These are phyloP conservation scores for Cyanoramphus novaezelandiae DNA, from an alignment of 2,113 vertebrate species.

Conservation along the genomic window DNA sequence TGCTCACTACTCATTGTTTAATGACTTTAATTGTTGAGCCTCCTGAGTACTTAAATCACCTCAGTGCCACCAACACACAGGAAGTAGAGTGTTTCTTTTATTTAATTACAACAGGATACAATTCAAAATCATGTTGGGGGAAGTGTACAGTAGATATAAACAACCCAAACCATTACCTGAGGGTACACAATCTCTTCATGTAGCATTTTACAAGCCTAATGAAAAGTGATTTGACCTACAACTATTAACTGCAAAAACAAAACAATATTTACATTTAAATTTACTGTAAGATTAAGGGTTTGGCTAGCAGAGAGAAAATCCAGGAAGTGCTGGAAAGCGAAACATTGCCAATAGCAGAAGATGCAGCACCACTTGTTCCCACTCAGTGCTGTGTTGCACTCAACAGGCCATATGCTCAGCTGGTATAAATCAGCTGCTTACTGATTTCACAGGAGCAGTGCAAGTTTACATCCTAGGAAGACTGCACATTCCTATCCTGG, in stretches of 20 bases:
- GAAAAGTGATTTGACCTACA: conserved; percentile 62
- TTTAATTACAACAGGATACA: conserved; percentile 65
- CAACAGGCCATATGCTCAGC: not conserved
- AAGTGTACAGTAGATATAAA: conserved; percentile 59
- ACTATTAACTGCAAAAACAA: conserved; percentile 45
- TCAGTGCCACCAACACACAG: conserved; percentile 65
- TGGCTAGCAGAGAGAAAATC: conserved; percentile 2
- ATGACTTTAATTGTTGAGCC: conserved; percentile 57
- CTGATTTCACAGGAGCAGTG: not conserved
- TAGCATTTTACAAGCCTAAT: conserved; percentile 51
- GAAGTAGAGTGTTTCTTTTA: conserved; percentile 21
- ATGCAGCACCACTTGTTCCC: not conserved
- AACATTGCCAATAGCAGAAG: conserved; percentile 30
- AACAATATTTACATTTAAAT: conserved; percentile 59
- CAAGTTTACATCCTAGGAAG: not conserved
- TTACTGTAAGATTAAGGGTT: conserved; percentile 13
- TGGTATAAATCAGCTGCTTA: conserved; percentile 11
- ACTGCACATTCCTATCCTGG: not conserved
- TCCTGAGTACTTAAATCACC: conserved; percentile 50
- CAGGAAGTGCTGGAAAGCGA: not conserved
- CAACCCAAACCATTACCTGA: conserved; percentile 57
- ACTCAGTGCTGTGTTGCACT: not conserved
- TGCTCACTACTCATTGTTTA: conserved; percentile 32
- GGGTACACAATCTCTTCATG: conserved; percentile 37
- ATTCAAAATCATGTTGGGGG: conserved; percentile 36